Percentiles rank a stretch among this genome's conserved stretches.
Evolutionary conservation across 2,797 vertebrate genomes (phyloP).

Genomic region (Glyptemys insculpta): DNA sequence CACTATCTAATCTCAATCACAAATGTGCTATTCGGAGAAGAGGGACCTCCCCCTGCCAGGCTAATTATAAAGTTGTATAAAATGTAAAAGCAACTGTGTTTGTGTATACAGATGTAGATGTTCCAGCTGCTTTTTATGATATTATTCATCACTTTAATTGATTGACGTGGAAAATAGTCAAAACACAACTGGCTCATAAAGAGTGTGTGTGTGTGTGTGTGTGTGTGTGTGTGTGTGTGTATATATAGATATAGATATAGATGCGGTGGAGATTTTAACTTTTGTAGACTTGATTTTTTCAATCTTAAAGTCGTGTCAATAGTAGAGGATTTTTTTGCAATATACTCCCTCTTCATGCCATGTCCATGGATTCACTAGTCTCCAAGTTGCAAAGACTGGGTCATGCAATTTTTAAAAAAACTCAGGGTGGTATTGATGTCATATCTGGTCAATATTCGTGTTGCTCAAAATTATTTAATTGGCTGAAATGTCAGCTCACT

Average conservation of each 20-base stretch:
- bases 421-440: neutral
- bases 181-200: neutral
- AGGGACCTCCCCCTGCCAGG: rapidly evolving
- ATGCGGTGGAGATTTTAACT: neutral
- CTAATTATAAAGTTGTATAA: constrained; percentile 6
- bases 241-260: neutral
- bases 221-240: too few relatives aligned
- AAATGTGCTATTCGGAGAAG: neutral
- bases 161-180: neutral
- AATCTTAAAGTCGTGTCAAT: neutral
- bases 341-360: neutral
- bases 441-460: neutral
- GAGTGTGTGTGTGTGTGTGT: too few relatives aligned
- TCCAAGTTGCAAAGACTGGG: neutral
- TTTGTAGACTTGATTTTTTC: neutral
- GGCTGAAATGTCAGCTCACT: rapidly evolving
- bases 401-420: neutral
- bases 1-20: neutral
- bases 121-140: rapidly evolving
- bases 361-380: neutral
- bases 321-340: neutral
- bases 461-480: neutral
- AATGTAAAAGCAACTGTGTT: neutral
- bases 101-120: neutral
- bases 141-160: neutral